phyloP scores from a whole-genome alignment of 2,113 vertebrate species.

The Tichodroma muraria region DNA sequence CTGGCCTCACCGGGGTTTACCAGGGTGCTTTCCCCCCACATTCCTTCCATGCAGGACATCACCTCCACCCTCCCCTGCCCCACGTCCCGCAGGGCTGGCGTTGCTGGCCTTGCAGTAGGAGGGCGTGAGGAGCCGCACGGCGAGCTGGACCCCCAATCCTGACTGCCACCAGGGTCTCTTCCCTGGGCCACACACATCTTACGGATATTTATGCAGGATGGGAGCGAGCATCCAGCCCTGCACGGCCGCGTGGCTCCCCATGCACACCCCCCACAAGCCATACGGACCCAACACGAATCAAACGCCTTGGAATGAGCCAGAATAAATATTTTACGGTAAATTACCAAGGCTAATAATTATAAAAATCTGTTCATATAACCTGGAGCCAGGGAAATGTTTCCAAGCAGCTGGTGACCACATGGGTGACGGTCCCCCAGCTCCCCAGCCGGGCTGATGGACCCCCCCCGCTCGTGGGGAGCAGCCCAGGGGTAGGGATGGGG shows the following conservation, averaged over 20 bases:
- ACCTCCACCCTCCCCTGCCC: neutral
- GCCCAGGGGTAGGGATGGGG: neutral
- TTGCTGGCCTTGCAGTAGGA: neutral
- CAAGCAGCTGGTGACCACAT: conserved; percentile 63
- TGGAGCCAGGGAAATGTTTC: conserved; percentile 30
- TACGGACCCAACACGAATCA: conserved; percentile 14
- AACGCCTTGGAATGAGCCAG: conserved; percentile 29
- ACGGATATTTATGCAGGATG: neutral
- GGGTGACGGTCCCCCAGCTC: neutral
- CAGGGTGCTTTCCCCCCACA: neutral
- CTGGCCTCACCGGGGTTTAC: accelerated
- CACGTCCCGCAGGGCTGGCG: accelerated
- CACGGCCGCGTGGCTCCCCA: neutral
- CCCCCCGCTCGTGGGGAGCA: neutral
- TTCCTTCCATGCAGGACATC: neutral
- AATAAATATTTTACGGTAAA: conserved; percentile 65
- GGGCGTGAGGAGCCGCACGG: accelerated
- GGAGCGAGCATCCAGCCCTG: neutral
- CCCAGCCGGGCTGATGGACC: neutral
- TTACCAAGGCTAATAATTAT: conserved; percentile 61
- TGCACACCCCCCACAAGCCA: neutral
- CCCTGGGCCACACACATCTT: neutral
- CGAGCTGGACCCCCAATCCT: accelerated
- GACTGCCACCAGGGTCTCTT: neutral
- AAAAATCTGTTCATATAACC: conserved; percentile 56